Evolutionary conservation across 1,140 invertebrate genomes (phyloP).

Genomic region (Uloborus diversus): DNA sequence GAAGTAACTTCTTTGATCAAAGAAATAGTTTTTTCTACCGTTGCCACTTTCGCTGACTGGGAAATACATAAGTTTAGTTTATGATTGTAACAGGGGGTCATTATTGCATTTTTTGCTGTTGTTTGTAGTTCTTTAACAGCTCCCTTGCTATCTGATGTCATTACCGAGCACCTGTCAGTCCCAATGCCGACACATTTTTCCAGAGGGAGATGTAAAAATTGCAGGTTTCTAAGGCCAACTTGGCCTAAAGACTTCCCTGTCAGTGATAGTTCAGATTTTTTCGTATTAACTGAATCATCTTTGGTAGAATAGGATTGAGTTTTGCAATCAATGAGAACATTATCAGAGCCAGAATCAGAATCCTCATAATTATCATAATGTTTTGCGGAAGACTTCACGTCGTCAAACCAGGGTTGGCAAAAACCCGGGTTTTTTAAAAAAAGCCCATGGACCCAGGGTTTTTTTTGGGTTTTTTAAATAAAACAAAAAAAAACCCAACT

Average conservation of each 20-base stretch:
- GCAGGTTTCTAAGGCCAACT: not conserved
- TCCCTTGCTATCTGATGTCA: constrained; percentile 2
- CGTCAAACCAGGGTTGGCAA: too few species aligned
- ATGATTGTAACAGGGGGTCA: not conserved
- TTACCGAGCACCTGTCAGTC: not conserved
- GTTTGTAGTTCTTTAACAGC: not conserved
- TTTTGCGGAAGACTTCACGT: too few species aligned
- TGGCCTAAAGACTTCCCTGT: not conserved
- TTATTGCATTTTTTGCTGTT: too few species aligned
- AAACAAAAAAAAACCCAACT: too few species aligned
- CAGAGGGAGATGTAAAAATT: not conserved
- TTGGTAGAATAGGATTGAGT: not conserved
- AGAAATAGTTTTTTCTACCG: too few species aligned
- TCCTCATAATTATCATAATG: too few species aligned
- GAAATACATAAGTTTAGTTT: not conserved
- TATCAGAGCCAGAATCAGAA: too few species aligned
- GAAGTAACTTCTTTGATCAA: too few species aligned
- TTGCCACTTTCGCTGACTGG: not conserved
- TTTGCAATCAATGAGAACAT: too few species aligned
- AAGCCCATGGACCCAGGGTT: too few species aligned
- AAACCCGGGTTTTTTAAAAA: too few species aligned
- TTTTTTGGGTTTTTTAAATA: too few species aligned
- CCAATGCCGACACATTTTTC: not conserved
- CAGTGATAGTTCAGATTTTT: not conserved
- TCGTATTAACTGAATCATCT: not conserved